Evolutionary conservation across 2,797 vertebrate species (phyloP).

Genomic region (Argya squamiceps): DNA sequence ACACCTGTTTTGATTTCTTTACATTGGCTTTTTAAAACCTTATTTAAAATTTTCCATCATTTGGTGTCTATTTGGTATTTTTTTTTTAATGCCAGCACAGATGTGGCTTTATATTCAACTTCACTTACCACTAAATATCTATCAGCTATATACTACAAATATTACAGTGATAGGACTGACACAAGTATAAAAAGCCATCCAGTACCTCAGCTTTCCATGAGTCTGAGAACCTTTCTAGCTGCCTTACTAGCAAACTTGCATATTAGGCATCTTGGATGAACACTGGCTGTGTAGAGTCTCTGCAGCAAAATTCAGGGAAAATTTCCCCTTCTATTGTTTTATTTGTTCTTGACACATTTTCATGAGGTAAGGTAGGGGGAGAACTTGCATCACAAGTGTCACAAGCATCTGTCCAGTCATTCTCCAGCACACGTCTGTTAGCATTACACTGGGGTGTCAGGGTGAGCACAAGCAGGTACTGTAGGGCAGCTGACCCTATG

Average conservation of each 20-base stretch:
- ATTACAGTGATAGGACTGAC: background rate
- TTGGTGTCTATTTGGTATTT: background rate
- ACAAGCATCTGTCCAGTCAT: background rate
- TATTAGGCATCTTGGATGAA: background rate
- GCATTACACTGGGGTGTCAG: background rate
- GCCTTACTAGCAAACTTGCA: background rate
- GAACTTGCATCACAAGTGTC: background rate
- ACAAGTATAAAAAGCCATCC: background rate
- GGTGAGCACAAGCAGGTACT: background rate
- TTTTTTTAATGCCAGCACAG: background rate
- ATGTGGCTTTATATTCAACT: background rate
- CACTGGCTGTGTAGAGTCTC: background rate
- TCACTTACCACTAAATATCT: background rate
- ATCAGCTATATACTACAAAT: background rate
- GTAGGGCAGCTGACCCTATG: background rate
- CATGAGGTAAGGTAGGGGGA: background rate
- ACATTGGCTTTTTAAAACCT: background rate
- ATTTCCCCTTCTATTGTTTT: background rate
- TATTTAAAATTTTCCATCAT: background rate
- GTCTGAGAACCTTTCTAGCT: background rate
- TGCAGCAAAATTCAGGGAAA: background rate
- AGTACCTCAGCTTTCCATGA: background rate
- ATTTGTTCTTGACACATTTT: background rate
- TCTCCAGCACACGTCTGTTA: rapidly evolving
- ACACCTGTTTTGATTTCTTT: background rate